phyloP scores from a whole-genome alignment of 1,140 invertebrate species.

The Harpegnathos saltator region DNA sequence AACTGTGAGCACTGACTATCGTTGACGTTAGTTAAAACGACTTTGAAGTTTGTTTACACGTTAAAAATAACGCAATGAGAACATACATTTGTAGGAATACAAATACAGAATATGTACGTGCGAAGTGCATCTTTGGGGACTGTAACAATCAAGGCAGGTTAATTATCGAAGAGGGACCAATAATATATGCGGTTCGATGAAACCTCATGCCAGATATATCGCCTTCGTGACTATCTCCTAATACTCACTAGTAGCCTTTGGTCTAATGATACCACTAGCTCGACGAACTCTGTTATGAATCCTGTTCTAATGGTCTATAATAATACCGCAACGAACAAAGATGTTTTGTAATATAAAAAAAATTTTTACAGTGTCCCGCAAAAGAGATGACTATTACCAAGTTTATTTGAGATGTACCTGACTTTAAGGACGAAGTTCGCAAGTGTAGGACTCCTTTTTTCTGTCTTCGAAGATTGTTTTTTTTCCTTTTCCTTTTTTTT shows the following conservation, averaged over 20 bases:
- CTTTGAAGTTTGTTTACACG: slow-evolving; percentile 1
- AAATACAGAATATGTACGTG: not conserved
- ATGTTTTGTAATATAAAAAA: slow-evolving; percentile 58
- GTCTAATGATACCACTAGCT: not conserved
- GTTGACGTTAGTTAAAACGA: not conserved
- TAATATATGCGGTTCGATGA: not conserved
- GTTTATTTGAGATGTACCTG: slow-evolving; percentile 82
- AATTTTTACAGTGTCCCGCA: slow-evolving; percentile 4
- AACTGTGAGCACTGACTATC: too few relatives aligned
- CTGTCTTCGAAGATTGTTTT: slow-evolving; percentile 34
- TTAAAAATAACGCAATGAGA: slow-evolving; percentile 2
- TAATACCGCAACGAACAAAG: slow-evolving; percentile 22
- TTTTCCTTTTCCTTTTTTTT: slow-evolving; percentile 14
- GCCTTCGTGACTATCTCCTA: not conserved
- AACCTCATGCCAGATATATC: slow-evolving; percentile 1
- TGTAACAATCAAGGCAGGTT: slow-evolving; percentile 14
- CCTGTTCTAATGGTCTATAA: not conserved
- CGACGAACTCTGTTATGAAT: slow-evolving; percentile 2
- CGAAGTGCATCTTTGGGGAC: not conserved
- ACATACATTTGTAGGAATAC: not conserved
- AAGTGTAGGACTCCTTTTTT: slow-evolving; percentile 66
- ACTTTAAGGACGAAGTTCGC: slow-evolving; percentile 73
- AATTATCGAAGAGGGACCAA: slow-evolving; percentile 2
- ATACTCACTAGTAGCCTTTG: slow-evolving; percentile 3
- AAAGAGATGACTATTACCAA: slow-evolving; percentile 48